Base-by-base conservation (phyloP, 1,140 invertebrate genomes). In the Cepaea nemoralis region DNA sequence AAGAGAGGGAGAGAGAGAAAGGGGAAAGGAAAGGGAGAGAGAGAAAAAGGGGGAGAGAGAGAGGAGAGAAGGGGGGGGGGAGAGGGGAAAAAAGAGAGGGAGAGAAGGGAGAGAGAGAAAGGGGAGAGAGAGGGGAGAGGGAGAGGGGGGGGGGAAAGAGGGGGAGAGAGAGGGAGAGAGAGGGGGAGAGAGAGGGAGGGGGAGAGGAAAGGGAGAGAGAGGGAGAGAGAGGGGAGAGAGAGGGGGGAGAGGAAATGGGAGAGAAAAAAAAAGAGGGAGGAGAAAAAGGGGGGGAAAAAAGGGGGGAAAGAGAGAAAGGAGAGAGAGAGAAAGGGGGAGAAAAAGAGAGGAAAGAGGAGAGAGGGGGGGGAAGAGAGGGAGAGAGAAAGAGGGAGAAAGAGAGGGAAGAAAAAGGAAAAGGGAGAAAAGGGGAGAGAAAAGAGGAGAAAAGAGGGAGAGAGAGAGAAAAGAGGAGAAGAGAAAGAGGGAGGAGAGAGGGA, bases 101-200 rank as follows among this genome's bases (percentile, higher is more conserved):
- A n/a, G n/a, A n/a, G n/a, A n/a, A n/a, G n/a, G n/a, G n/a, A n/a
- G n/a, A n/a, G n/a, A n/a, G n/a, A n/a, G n/a, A n/a, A n/a, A n/a
- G n/a, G n/a, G n/a, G n/a, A n/a, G n/a, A n/a, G n/a, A n/a, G 63
- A 80, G 76, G 55, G 6, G 33, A 78, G 35, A 78, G 55, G 19
- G 8, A 37, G 12, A 6, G 31, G 27, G 55, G 37, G 59, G 22
- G 19, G 37, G 39, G 16, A 55, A 66, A 37, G 45, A 39, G 22
- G 37, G 73, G 19, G 35, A 42, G 27, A 66, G 45, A 81, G 70
- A 74, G n/a, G n/a, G n/a, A n/a, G n/a, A n/a, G n/a, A n/a, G n/a
- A n/a, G n/a, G n/a, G n/a, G n/a, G n/a, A n/a, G n/a, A n/a, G n/a
- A n/a, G n/a, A n/a, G n/a, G n/a, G n/a, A n/a, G n/a, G n/a, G n/a